Base-by-base conservation (phyloP, 2,113 vertebrate genomes). In the Synodontis membranacea region DNA sequence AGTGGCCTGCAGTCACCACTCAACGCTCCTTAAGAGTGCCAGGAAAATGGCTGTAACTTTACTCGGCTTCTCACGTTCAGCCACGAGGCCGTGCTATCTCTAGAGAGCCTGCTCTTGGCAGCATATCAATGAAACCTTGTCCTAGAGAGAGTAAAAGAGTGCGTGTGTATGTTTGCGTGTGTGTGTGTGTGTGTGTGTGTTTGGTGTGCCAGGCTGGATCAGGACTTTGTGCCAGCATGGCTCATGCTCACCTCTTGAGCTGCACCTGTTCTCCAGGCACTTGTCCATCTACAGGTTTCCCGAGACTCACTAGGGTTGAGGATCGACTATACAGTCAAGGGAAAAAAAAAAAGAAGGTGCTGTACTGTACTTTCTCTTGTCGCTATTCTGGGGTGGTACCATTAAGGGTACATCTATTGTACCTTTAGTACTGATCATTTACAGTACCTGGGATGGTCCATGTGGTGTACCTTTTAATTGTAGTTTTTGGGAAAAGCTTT, bases 91-190 rank as follows among this genome's bases (percentile, higher is more conserved):
- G 14, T 14, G 54, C 23, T 42, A 23, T 85, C 89, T 88, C 87
- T 66, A 34, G 89, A 86, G 83, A 87, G 46, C 42, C 58, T 17
- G 83, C 2, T 25, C 84, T 86, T 90, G 89, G 87, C 89, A 81
- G 80, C 25, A 17, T 80, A 68, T 90, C 84, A 84, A 68, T 87
- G 58, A 60, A 52, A 80, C 75, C 4, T 70, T 89, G 58, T 82
- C 39, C 78, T 54, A 42, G 83, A 84, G 78, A 50, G 48, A 56
- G 48, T 58, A 64, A 84, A 52, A 1, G n/a, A 37, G 37, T 10
- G 76, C 37, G 76, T 37, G 31, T 37, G 78, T 56, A 50, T 56
- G 34, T 80, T 50, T 34, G 83, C 72, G 66, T 74, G 28, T 46
- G 74, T 28, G 48, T 52, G 64, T 25, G 0, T 12, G 19, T 80